These are phyloP conservation scores for Pyrocephalus nanus DNA, from an alignment of 2,797 vertebrate genomes.

Conservation along the genomic window DNA sequence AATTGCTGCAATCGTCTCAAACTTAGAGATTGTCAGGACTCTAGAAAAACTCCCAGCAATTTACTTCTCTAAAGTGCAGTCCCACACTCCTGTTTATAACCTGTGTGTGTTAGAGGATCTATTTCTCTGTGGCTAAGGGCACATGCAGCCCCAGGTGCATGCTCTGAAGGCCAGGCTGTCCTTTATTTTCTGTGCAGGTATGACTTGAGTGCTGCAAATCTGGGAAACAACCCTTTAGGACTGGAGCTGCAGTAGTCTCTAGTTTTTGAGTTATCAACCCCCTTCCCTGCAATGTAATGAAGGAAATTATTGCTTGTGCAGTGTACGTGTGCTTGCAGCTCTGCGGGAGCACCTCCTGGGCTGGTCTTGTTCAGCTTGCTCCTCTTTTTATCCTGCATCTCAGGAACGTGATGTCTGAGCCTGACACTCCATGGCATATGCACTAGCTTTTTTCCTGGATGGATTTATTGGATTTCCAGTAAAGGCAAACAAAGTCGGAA, in stretches of 20 bases:
- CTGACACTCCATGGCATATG: rapidly evolving
- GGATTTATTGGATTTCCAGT: conserved; percentile 74
- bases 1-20: neutral
- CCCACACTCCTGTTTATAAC: neutral
- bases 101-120: rapidly evolving
- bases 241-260: neutral
- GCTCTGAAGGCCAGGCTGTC: neutral
- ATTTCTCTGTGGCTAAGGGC: neutral
- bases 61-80: neutral
- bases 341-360: neutral
- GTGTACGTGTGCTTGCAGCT: neutral
- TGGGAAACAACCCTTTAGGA: neutral
- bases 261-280: neutral
- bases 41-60: neutral
- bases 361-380: neutral
- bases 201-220: neutral
- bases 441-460: conserved; percentile 72
- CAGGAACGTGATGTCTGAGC: neutral
- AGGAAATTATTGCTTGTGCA: neutral
- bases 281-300: neutral
- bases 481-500: conserved; percentile 72
- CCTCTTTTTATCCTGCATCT: neutral
- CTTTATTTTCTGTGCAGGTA: neutral
- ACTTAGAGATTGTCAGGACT: neutral
- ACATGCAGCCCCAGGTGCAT: rapidly evolving